A percentile compares a stretch with the other conserved stretches of the same genome.
phyloP scores from a whole-genome alignment of 1,140 invertebrate genomes.

The Saccostrea glomerata region DNA sequence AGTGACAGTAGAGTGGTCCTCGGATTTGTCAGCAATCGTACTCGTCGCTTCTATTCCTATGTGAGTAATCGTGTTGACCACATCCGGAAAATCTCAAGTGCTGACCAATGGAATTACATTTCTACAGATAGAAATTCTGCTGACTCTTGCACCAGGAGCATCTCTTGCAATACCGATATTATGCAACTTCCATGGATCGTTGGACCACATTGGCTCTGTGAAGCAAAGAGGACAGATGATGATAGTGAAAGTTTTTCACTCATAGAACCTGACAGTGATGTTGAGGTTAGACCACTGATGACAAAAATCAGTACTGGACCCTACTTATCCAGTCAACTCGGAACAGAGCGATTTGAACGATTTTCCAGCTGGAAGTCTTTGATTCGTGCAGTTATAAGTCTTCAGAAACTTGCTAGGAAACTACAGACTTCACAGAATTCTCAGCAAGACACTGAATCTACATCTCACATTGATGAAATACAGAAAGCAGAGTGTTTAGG shows the following conservation, averaged over 20 bases:
- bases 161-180: not conserved
- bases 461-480: too few relatives aligned
- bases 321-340: too few relatives aligned
- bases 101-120: constrained; percentile 37
- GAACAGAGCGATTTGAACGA: too few relatives aligned
- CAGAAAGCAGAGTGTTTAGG: too few relatives aligned
- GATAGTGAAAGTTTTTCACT: not conserved
- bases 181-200: not conserved
- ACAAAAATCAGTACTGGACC: too few relatives aligned
- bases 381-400: too few relatives aligned
- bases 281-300: not conserved
- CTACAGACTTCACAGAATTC: too few relatives aligned
- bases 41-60: constrained; percentile 41
- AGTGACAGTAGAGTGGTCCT: constrained; percentile 46
- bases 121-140: constrained; percentile 32
- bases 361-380: too few relatives aligned
- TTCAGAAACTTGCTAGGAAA: too few relatives aligned
- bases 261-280: not conserved
- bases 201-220: not conserved
- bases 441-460: too few relatives aligned
- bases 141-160: constrained; percentile 2
- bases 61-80: constrained; percentile 48
- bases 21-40: constrained; percentile 40
- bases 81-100: constrained; percentile 1
- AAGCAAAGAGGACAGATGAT: not conserved